Conservation (phyloP, 35 echinoderm and acorn worm species). For the Patiria miniata region DNA sequence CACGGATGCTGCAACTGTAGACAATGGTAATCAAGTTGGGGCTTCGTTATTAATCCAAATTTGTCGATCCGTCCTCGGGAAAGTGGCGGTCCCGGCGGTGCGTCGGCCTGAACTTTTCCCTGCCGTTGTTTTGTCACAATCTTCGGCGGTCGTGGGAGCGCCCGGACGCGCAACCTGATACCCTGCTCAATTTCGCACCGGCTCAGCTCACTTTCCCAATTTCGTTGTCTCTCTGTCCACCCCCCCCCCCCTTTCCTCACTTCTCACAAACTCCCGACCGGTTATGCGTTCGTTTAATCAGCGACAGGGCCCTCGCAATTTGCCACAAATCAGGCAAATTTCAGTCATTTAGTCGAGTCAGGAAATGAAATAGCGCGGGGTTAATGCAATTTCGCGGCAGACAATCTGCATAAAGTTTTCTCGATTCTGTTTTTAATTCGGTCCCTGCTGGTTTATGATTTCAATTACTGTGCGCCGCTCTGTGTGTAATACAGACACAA, state of each 20-base stretch:
- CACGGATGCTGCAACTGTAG: slow-evolving; percentile 19
- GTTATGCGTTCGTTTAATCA: slow-evolving; percentile 20
- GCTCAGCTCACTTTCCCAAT: neutral
- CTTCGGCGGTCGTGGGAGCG: neutral
- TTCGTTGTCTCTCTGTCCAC: no score
- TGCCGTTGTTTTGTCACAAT: slow-evolving; percentile 12
- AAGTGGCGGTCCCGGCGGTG: slow-evolving; percentile 17
- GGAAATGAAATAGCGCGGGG: neutral
- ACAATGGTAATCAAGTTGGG: slow-evolving; percentile 28
- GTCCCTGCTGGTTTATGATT: neutral
- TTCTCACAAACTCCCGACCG: neutral
- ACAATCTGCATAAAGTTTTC: slow-evolving; percentile 18
- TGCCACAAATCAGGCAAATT: slow-evolving; percentile 14
- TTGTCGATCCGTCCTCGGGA: slow-evolving; percentile 3
- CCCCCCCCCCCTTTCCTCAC: neutral
- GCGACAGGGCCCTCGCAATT: neutral
- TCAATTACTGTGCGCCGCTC: neutral
- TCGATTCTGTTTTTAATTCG: neutral
- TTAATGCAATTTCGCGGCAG: neutral
- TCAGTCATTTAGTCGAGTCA: neutral
- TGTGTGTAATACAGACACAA: no score
- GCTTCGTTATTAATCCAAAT: slow-evolving; percentile 27
- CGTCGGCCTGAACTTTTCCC: slow-evolving; percentile 14
- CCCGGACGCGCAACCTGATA: slow-evolving; percentile 5
- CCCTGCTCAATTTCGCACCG: neutral